Evolutionary conservation across 2,797 vertebrate genomes (phyloP), one percentile per base, ranked within the genome.

Genomic region (Pseudotriccus pelzelni): DNA sequence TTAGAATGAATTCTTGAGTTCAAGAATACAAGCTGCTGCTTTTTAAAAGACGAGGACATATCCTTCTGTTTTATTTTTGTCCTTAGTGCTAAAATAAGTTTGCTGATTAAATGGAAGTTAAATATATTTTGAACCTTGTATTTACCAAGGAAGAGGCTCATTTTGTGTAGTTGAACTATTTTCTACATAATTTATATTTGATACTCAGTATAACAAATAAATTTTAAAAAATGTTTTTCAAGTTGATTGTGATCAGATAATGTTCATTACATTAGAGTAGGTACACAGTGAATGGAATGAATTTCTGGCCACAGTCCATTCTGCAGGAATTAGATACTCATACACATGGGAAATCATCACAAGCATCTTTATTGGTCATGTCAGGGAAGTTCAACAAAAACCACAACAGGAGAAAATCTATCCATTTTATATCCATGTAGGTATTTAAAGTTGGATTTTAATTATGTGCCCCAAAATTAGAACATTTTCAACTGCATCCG

Each of bases 361-460:
- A 7, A 67, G 3, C 18, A 22, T 64, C 37, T 37, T 74, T 49
- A 81, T 49, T 72, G 49, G 14, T 78, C 28, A 4, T 63, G 25
- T n/a, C 58, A 74, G 37, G 15, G 39, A 85, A 27, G 23, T 75
- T 79, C 30, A 50, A 27, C 25, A 68, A 14, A 50, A 90, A 41
- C 27, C 49, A 37, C 19, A 68, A 27, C 36, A 73, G 63, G 14
- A 76, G 25, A 73, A 76, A 90, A 73, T 64, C 12, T 37, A 37
- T 60, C 5, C 3, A 0, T n/a, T 2, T 44, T 64, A 11, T 37
- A 37, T 60, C 5, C 3, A 0, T n/a, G 3, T 44, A 50, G 47
- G 9, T 62, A 36, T 44, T 83, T 83, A 27, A 88, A 70, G 5
- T 50, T 88, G 30, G 8, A 73, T 68, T 75, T 87, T 89, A 78